A percentile compares a stretch with the other conserved stretches of the same genome.
phyloP scores from a whole-genome alignment of 2,113 vertebrate genomes.

The Nothocercus julius region DNA sequence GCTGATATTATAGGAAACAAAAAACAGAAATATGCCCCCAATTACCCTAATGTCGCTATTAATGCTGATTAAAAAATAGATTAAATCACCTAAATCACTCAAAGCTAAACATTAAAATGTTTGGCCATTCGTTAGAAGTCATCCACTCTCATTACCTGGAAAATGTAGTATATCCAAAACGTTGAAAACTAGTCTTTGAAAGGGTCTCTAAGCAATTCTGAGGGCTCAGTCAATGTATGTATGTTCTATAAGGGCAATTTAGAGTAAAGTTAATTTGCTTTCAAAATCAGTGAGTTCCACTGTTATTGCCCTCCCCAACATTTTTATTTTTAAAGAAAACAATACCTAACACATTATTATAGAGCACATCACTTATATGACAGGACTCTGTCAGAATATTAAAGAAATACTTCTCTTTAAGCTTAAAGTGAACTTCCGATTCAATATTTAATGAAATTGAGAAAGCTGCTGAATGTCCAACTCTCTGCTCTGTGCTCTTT shows the following conservation, averaged over 20 bases:
- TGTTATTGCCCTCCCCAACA: neutral
- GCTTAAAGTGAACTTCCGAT: slow-evolving; percentile 40
- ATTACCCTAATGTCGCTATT: neutral
- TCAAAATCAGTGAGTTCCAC: slow-evolving; percentile 17
- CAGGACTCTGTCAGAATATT: neutral
- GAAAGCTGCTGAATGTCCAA: slow-evolving; percentile 30
- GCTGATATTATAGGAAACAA: neutral
- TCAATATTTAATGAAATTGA: slow-evolving; percentile 59
- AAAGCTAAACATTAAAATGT: neutral
- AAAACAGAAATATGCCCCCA: neutral
- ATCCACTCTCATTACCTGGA: neutral
- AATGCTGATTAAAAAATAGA: neutral
- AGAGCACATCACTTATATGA: neutral
- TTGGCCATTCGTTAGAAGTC: neutral
- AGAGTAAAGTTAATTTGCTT: slow-evolving; percentile 32
- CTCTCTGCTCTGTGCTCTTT: neutral
- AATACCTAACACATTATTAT: neutral
- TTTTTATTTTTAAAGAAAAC: neutral
- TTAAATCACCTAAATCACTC: neutral
- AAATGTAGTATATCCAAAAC: neutral
- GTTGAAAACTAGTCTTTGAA: neutral
- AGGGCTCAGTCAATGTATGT: neutral
- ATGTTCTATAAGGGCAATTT: slow-evolving; percentile 4
- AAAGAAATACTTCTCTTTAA: neutral
- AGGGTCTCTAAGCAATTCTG: neutral